Conservation (phyloP, 2,888 invertebrate species). For the Drosophila anceps region DNA sequence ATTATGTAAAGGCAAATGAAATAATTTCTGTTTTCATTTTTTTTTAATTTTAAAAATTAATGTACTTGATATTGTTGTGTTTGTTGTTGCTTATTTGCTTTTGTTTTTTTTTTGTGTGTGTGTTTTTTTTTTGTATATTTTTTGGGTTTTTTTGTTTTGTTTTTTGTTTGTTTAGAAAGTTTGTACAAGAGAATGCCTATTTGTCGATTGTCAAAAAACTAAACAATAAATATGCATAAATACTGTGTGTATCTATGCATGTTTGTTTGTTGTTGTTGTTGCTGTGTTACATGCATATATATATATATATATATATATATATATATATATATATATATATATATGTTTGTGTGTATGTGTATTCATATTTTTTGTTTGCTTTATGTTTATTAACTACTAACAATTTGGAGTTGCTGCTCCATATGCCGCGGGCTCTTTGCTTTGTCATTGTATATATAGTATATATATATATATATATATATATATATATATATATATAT, state of each 20-base stretch:
- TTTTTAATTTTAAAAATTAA: slow-evolving; percentile 57
- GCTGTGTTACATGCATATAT: slow-evolving; percentile 17
- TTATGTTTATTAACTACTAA: slow-evolving; percentile 66
- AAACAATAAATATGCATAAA: slow-evolving; percentile 80
- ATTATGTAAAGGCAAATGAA: slow-evolving; percentile 41
- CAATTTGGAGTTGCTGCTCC: slow-evolving; percentile 43
- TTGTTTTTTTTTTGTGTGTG: slow-evolving; percentile 39
- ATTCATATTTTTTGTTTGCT: slow-evolving; percentile 6
- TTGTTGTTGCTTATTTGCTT: slow-evolving; percentile 27
- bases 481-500: background rate
- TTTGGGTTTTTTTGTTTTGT: slow-evolving; percentile 40
- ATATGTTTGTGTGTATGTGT: slow-evolving; percentile 10
- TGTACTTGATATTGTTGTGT: slow-evolving; percentile 39
- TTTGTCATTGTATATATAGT: slow-evolving; percentile 12
- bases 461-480: background rate
- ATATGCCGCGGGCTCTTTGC: slow-evolving; percentile 37
- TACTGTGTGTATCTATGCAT: slow-evolving; percentile 45
- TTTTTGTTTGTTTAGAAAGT: slow-evolving; percentile 59
- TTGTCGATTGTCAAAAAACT: slow-evolving; percentile 86
- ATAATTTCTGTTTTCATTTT: slow-evolving; percentile 9
- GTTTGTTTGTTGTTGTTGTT: slow-evolving; percentile 50
- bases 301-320: background rate
- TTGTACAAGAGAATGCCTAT: slow-evolving; percentile 85
- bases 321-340: slow-evolving; percentile 1
- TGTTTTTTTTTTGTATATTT: slow-evolving; percentile 39